A percentile compares a stretch with the other conserved stretches of the same genome.
These are phyloP conservation scores for Drosophila macrospina DNA, from an alignment of 2,888 invertebrate species.

Conservation along the genomic window DNA sequence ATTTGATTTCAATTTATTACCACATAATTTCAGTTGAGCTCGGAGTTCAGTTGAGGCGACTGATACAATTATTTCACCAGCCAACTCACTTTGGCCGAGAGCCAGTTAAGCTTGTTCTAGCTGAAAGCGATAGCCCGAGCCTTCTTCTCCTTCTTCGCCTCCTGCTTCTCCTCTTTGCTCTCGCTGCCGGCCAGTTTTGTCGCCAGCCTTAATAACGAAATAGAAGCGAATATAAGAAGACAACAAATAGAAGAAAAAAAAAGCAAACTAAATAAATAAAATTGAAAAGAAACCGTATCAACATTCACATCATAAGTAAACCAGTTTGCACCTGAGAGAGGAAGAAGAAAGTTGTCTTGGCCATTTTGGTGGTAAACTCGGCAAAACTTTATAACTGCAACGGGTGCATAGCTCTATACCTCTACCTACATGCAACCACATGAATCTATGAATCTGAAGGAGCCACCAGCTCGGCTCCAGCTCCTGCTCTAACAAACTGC, in stretches of 20 bases:
- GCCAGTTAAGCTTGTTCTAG: slow-evolving; percentile 79
- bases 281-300: slow-evolving; percentile 79
- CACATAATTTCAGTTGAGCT: slow-evolving; percentile 67
- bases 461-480: slow-evolving; percentile 35
- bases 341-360: slow-evolving; percentile 81
- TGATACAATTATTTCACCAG: slow-evolving; percentile 77
- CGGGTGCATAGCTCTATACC: slow-evolving; percentile 47
- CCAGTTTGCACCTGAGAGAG: slow-evolving; percentile 81
- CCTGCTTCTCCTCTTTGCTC: not conserved
- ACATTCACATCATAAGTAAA: slow-evolving; percentile 81
- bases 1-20: slow-evolving; percentile 79
- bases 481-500: not conserved
- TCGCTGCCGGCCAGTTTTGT: slow-evolving; percentile 58
- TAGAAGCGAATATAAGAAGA: slow-evolving; percentile 61
- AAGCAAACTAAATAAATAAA: slow-evolving; percentile 54
- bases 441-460: slow-evolving; percentile 57
- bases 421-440: slow-evolving; percentile 29
- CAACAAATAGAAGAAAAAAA: slow-evolving; percentile 32
- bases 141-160: not conserved
- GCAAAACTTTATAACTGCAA: slow-evolving; percentile 67
- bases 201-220: slow-evolving; percentile 62
- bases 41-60: slow-evolving; percentile 42
- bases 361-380: slow-evolving; percentile 69
- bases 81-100: slow-evolving; percentile 32
- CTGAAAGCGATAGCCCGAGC: slow-evolving; percentile 74